Evolutionary conservation across 2,797 vertebrate species (phyloP), one percentile per base, ranked within the genome.

Genomic region (Thalassophryne amazonica): DNA sequence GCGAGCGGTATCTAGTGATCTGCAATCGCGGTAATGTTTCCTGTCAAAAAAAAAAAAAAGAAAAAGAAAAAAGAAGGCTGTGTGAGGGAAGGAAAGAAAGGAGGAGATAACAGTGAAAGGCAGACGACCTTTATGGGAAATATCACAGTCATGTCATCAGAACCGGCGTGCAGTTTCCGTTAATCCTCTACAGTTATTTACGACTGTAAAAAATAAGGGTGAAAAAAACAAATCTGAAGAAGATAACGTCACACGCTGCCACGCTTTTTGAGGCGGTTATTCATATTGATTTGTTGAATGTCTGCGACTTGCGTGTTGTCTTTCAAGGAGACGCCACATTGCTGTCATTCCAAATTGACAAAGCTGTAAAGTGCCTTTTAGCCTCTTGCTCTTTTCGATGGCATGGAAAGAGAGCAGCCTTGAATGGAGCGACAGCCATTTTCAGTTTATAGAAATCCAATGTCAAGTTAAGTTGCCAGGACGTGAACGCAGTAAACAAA

Each of bases 21-120:
- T 82, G 79, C 85, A 78, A 85, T 88, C 80, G 82, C 20, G 42
- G 76, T 86, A 87, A 88, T 87, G 79, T 83, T 84, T 81, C 76
- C 81, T 85, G 82, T 86, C 84, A 84, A 64, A 76, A 80, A 82
- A 72, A 51, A 63, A 73, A 72, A 54, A 52, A 13, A 4, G 43
- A 74, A 60, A 75, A 73, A 54, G 52, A 13, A 4, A 43, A 74
- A 60, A 75, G 73, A 17, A 48, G 46, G 68, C 32, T 48, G 63
- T 17, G 38, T 46, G 49, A 51, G 69, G 61, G 50, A 62, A 48
- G 15, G 32, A 73, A 61, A 61, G 61, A 38, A 39, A 65, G 71
- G 43, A 36, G 62, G 49, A 69, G 69, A 79, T 56, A 72, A 68
- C 43, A 34, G 40, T 66, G 52, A 54, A 45, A 56, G 41, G 42